Conservation (phyloP, 2,888 invertebrate species). For the Tridacna gigas region DNA sequence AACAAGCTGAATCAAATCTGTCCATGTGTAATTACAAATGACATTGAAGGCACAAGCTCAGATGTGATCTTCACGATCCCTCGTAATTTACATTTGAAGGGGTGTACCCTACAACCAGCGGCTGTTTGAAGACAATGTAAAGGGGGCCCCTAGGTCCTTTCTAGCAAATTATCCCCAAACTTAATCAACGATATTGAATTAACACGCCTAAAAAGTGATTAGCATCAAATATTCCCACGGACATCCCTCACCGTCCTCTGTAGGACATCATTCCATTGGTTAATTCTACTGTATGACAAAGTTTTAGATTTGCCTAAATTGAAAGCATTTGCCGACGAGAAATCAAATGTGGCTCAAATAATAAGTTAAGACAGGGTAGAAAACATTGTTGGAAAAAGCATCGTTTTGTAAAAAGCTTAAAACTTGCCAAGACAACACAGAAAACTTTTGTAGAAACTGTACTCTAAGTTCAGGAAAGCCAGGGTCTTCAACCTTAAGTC, state of each 20-base stretch:
- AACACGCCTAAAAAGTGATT: constrained; percentile 43
- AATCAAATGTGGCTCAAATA: too few species aligned
- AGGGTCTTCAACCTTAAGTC: too few species aligned
- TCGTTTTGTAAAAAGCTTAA: too few species aligned
- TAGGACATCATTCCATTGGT: constrained; percentile 6
- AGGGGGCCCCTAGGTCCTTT: constrained; percentile 34
- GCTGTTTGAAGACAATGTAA: constrained; percentile 41
- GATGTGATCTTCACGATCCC: constrained; percentile 19
- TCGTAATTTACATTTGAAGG: constrained; percentile 24
- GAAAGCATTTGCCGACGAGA: too few species aligned
- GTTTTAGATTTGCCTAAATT: constrained; percentile 8
- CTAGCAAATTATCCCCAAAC: constrained; percentile 45
- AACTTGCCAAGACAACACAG: too few species aligned
- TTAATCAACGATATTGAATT: constrained; percentile 63
- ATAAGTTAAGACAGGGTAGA: too few species aligned
- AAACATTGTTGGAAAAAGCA: too few species aligned
- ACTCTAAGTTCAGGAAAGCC: too few species aligned
- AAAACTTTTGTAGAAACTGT: too few species aligned
- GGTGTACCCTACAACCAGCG: constrained; percentile 14
- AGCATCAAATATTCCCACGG: constrained; percentile 44
- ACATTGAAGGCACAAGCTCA: constrained; percentile 20
- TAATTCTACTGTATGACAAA: constrained; percentile 4
- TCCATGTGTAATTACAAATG: constrained; percentile 23
- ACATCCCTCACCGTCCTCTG: background rate
- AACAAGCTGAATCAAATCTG: too few species aligned